A percentile compares a stretch with the other conserved stretches of the same genome.
Evolutionary conservation across 92 coral and sea anemone species (phyloP).

Genomic region (Porites cylindrica): DNA sequence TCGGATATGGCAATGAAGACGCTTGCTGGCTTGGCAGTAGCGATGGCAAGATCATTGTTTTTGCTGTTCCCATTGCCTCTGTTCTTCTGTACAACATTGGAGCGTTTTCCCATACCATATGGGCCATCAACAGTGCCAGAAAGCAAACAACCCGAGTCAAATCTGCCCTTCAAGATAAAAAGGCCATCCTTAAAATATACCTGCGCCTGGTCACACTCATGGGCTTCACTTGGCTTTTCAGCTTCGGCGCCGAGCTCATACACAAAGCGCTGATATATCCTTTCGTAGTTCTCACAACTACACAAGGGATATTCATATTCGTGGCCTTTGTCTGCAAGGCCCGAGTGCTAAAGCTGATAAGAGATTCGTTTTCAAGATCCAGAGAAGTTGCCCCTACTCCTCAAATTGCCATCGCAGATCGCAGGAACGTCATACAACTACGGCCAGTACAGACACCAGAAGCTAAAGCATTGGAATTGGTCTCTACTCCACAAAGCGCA

Average conservation of each 20-base stretch:
- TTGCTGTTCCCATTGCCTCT: conserved; percentile 76
- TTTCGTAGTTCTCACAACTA: conserved; percentile 79
- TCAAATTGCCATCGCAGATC: no score
- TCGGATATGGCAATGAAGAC: conserved; percentile 74
- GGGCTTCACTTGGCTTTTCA: conserved; percentile 94
- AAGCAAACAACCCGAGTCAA: conserved; percentile 73
- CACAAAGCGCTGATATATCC: conserved; percentile 84
- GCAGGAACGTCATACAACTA: neutral
- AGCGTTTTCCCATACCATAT: conserved; percentile 88
- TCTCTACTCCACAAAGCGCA: no score
- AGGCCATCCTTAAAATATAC: conserved; percentile 77
- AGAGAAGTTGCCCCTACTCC: conserved; percentile 42
- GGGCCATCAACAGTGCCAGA: conserved; percentile 83
- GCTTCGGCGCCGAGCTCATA: conserved; percentile 80
- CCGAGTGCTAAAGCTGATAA: conserved; percentile 77
- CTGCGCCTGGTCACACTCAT: conserved; percentile 82
- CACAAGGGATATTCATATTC: conserved; percentile 87
- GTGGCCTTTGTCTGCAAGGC: conserved; percentile 92
- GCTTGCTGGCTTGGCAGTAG: conserved; percentile 83
- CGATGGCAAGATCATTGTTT: conserved; percentile 58
- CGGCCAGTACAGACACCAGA: neutral
- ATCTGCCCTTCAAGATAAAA: conserved; percentile 69
- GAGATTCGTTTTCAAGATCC: conserved; percentile 62
- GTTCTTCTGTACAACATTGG: conserved; percentile 75
- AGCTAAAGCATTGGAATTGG: no score